Evolutionary conservation across 2,113 vertebrate species (phyloP).

Genomic region (Albula goreensis): DNA sequence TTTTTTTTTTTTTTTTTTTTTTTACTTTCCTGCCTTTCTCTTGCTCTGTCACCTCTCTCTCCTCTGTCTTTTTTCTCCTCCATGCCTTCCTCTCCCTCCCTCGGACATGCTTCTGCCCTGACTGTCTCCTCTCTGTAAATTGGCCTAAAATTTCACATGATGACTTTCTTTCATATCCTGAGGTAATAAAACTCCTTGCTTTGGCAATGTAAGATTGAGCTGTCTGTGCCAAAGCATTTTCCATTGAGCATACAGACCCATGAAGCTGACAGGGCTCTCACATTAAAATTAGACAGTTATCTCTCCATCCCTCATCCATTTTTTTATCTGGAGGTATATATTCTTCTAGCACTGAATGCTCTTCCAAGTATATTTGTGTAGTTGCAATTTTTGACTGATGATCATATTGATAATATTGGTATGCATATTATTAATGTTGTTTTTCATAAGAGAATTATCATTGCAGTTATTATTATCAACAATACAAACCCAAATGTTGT

Average conservation of each 20-base stretch:
- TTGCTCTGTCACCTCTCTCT: neutral
- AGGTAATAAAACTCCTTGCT: neutral
- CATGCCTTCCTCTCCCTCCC: neutral
- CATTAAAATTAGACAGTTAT: neutral
- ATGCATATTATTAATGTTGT: slow-evolving; percentile 5
- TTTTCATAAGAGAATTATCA: neutral
- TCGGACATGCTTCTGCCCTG: neutral
- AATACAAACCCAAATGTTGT: neutral
- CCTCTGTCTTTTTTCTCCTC: neutral
- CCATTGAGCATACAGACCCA: neutral
- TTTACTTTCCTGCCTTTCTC: neutral
- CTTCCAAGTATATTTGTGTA: neutral
- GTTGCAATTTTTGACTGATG: neutral
- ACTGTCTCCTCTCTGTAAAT: neutral
- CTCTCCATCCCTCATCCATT: neutral
- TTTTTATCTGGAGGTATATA: neutral
- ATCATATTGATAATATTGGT: slow-evolving; percentile 1
- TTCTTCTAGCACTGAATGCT: slow-evolving; percentile 19
- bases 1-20: neutral
- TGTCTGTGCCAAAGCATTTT: neutral
- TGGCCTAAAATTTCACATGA: neutral
- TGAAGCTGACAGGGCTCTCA: neutral
- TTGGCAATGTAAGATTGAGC: neutral
- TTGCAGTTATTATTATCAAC: neutral
- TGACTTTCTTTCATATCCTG: no score